Conservation (phyloP, 2,797 vertebrate genomes). For the Phrynocephalus guinanensis region DNA sequence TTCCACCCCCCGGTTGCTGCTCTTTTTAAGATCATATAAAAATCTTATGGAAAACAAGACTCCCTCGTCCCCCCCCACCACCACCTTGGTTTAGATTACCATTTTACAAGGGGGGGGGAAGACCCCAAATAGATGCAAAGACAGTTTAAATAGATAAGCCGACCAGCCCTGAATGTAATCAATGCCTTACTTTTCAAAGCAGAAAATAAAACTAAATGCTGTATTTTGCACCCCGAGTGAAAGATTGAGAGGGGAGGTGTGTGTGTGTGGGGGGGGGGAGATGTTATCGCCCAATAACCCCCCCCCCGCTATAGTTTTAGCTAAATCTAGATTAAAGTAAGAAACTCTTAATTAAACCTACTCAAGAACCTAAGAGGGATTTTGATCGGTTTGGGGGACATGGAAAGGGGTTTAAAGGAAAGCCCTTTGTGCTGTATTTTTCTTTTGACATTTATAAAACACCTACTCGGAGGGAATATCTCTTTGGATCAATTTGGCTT, state of each 20-base stretch:
- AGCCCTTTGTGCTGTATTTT: conserved; percentile 4
- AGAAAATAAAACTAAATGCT: neutral
- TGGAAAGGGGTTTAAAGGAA: neutral
- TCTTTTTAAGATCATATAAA: neutral
- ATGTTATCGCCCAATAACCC: neutral
- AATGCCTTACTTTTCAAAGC: too few relatives aligned
- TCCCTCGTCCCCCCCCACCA: neutral
- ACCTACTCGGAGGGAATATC: conserved; percentile 7
- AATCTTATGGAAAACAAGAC: neutral
- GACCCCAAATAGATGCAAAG: neutral
- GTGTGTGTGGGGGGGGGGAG: neutral
- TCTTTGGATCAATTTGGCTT: neutral
- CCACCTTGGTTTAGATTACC: neutral
- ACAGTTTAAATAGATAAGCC: conserved; percentile 5
- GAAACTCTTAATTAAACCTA: conserved; percentile 50
- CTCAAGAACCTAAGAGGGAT: neutral
- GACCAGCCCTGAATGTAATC: too few relatives aligned
- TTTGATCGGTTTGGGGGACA: neutral
- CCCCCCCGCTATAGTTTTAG: conserved; percentile 36
- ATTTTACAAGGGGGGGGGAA: neutral
- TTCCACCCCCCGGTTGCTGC: too few relatives aligned
- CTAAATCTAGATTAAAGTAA: conserved; percentile 52
- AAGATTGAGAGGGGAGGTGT: neutral
- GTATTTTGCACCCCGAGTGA: too few relatives aligned
- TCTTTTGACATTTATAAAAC: neutral